phyloP scores from a whole-genome alignment of 1,140 invertebrate species.

The Panonychus citri region DNA sequence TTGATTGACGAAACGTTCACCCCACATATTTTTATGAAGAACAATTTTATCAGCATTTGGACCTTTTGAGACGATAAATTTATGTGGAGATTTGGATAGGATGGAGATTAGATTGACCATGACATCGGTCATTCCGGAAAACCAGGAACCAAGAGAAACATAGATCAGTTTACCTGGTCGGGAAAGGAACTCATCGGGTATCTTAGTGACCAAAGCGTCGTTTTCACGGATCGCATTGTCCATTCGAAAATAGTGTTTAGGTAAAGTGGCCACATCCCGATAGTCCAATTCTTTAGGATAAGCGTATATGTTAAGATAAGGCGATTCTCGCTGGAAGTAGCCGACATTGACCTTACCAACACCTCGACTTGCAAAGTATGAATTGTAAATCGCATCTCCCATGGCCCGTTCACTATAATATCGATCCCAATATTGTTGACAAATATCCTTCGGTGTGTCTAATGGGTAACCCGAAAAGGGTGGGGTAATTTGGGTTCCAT shows the following conservation, averaged over 20 bases:
- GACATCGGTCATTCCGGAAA: constrained; percentile 13
- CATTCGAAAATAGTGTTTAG: background rate
- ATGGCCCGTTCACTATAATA: background rate
- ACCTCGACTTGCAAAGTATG: background rate
- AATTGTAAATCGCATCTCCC: background rate
- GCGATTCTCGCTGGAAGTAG: background rate
- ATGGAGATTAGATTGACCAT: constrained; percentile 1
- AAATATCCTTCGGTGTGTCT: background rate
- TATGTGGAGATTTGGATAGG: background rate
- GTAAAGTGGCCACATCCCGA: background rate
- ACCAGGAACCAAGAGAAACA: constrained; percentile 7
- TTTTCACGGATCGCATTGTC: background rate
- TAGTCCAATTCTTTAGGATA: constrained; percentile 6
- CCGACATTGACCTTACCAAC: background rate
- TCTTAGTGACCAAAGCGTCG: background rate
- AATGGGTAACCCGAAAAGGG: background rate
- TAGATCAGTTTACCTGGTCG: constrained; percentile 5
- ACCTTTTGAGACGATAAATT: background rate
- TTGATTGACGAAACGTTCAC: constrained; percentile 1
- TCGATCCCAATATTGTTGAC: background rate
- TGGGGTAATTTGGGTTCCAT: background rate
- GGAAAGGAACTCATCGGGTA: constrained; percentile 1
- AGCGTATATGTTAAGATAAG: constrained; percentile 3
- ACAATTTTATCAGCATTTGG: background rate
- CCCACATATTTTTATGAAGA: background rate